Base-by-base conservation (phyloP, 2,888 invertebrate genomes). In the Ectropis crepuscularia region DNA sequence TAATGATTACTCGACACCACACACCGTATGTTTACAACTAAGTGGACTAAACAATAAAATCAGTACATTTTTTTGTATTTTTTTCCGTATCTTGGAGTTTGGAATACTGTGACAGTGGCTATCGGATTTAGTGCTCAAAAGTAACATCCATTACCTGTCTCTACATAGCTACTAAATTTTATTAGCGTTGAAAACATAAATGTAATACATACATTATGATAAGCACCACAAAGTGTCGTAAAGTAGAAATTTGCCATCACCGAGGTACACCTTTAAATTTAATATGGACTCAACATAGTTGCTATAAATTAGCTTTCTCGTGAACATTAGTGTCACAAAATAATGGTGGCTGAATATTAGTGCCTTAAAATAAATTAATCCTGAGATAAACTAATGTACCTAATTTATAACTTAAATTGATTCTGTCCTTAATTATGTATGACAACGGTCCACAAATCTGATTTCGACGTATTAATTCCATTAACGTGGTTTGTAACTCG, bases 221-320 rank as follows among this genome's bases (percentile, higher is more conserved):
- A 51, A 51, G 39, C 8, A 9, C 11, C 8, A 39, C 39, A 50
- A 39, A 39, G 50, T 50, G 12, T 39, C 8, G 38, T 50, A 50
- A 49, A 39, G 11, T 6, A 50, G 39, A 50, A 50, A 50, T 50
- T 39, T 50, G 12, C 12, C 39, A n/a, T 51, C 16, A 28, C 16
- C 16, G 16, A 6, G 11, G 41, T 49, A 39, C 12, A 1, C 10
- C 41, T 41, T 51, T 39, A 50, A 41, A 41, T 38, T 58, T 38
- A 12, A 12, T 41, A 53, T 59, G 41, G 45, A 39, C 39, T 28
- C 28, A 39, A 28, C 8, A 41, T 28, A 48, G 42, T 39, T 48
- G 57, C 43, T n/a, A 42, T 49, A 49, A 58, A 38, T 58, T 37
- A 43, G 11, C 54, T 50, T 50, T 58, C 58, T 58, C 58, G 37